phyloP scores from a whole-genome alignment of 2,797 vertebrate species.

The Spheniscus humboldti region DNA sequence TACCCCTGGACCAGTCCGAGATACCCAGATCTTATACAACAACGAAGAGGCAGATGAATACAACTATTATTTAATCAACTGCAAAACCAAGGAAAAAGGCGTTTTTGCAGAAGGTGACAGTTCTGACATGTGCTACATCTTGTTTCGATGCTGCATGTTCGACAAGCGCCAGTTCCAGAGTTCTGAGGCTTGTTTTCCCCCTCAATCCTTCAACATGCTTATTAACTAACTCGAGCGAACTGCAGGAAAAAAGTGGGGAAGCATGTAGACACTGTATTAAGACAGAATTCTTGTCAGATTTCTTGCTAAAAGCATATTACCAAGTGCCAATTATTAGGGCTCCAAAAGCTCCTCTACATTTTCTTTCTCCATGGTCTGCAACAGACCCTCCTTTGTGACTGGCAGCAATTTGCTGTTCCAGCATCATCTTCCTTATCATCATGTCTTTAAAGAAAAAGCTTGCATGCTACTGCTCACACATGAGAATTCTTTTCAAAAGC shows the following conservation, averaged over 20 bases:
- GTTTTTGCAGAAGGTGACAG: neutral
- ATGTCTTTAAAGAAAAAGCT: neutral
- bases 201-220: neutral
- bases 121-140: neutral
- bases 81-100: neutral
- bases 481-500: neutral
- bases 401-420: neutral
- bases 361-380: neutral
- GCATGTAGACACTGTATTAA: rapidly evolving
- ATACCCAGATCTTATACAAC: neutral
- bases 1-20: neutral
- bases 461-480: neutral
- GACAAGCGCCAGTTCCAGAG: neutral
- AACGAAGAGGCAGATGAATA: neutral
- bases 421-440: neutral
- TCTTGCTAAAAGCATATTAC: neutral
- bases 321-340: neutral
- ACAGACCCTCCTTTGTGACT: neutral
- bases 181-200: neutral
- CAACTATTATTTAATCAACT: neutral
- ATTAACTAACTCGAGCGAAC: neutral
- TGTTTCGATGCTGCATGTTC: neutral
- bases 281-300: neutral
- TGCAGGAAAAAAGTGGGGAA: neutral
- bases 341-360: neutral